Conservation (phyloP, 2,888 invertebrate genomes). For the Drosophila meridiana region DNA sequence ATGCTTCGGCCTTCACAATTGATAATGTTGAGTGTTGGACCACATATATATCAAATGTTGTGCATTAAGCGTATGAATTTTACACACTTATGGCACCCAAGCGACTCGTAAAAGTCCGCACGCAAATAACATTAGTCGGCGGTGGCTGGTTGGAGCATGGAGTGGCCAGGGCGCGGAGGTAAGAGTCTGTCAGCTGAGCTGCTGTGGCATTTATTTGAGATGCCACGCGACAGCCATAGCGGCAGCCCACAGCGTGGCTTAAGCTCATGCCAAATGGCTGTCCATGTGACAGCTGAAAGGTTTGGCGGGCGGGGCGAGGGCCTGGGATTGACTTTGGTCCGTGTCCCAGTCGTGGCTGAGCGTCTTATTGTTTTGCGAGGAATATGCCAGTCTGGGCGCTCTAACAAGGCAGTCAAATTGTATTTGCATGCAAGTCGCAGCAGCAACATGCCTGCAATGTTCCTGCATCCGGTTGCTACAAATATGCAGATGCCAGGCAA, state of each 20-base stretch:
- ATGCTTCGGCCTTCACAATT: slow-evolving; percentile 28
- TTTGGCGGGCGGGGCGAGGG: neutral
- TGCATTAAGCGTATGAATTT: slow-evolving; percentile 74
- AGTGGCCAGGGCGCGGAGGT: neutral
- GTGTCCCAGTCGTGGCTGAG: slow-evolving; percentile 29
- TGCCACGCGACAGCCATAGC: slow-evolving; percentile 69
- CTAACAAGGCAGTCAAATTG: slow-evolving; percentile 78
- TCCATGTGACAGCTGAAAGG: slow-evolving; percentile 67
- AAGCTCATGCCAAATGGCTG: slow-evolving; percentile 73
- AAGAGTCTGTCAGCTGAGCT: slow-evolving; percentile 63
- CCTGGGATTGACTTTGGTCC: slow-evolving; percentile 29
- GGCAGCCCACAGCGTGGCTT: slow-evolving; percentile 63
- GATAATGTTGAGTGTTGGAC: slow-evolving; percentile 42
- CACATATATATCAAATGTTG: slow-evolving; percentile 67
- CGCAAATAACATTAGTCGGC: slow-evolving; percentile 69
- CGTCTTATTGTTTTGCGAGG: slow-evolving; percentile 69
- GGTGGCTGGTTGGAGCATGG: slow-evolving; percentile 13
- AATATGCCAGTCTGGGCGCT: slow-evolving; percentile 52
- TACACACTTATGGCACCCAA: slow-evolving; percentile 74
- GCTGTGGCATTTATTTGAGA: slow-evolving; percentile 73
- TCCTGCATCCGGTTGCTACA: slow-evolving; percentile 63
- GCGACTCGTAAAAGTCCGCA: slow-evolving; percentile 70
- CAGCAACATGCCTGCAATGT: slow-evolving; percentile 66
- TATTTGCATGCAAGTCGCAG: slow-evolving; percentile 75
- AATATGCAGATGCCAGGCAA: slow-evolving; percentile 73